Evolutionary conservation across 2,888 invertebrate genomes (phyloP), one percentile per base, ranked within the genome.

Genomic region (Amblyteles armatorius): DNA sequence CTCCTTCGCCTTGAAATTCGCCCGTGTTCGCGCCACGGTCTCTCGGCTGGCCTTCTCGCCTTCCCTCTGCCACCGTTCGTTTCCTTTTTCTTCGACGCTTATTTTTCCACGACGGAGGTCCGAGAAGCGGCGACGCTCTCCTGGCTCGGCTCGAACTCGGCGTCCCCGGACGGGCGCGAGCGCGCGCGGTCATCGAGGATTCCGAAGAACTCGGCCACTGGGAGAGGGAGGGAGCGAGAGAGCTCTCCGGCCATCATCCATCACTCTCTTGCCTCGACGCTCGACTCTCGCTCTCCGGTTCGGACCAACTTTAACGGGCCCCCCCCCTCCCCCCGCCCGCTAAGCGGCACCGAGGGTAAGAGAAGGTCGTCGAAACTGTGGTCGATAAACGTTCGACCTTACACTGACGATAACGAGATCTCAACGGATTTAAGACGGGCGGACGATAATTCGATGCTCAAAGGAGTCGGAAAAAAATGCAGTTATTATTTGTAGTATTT

Each of bases 1-100:
- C 55, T 77, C 65, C 77, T 82, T 82, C 71, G 83, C 74, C 83
- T 83, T 76, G 83, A 73, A 83, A 79, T 83, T 79, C 57, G 55
- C 73, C 77, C 77, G 77, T 55, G 57, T 57, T 57, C 57, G 71
- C 57, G 5, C 82, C 57, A 71, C 44, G 63, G 33, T 71, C 57
- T 60, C 44, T 9, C 44, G 44, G 40, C 36, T 52, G 80, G 73
- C 69, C 77, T 71, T 71, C 80, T 57, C 67, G 19, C 73, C 50
- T 33, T 50, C 63, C 36, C 73, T 57, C 57, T 57, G 57, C 57
- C 57, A 44, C 71, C 29, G 26, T 33, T 19, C 36, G 50, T 52
- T 71, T 71, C 29, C 52, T 71, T 33, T 52, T 57, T 71, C 13
- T 50, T 52, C 29, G 29, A n/a, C 13, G 57, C 44, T 33, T 71